Evolutionary conservation across 2,113 vertebrate genomes (phyloP).

Genomic region (Heterotis niloticus): DNA sequence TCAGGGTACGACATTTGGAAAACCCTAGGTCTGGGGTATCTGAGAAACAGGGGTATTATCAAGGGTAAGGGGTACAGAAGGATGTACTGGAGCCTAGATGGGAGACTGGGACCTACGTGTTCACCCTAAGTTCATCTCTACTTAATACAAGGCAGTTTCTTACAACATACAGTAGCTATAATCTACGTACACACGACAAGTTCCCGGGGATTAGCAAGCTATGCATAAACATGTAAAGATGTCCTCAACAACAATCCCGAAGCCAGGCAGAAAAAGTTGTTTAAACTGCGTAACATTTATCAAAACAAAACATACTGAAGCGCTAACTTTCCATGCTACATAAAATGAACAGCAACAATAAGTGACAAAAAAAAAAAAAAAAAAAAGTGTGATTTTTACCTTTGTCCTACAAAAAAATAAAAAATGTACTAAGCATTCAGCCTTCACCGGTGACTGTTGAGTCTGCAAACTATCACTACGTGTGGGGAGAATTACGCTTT

Average conservation of each 20-base stretch:
- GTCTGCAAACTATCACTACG: neutral
- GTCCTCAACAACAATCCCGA: neutral
- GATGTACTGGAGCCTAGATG: neutral
- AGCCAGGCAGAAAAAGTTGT: neutral
- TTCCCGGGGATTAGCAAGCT: no score
- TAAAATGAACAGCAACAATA: neutral
- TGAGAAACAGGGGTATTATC: no score
- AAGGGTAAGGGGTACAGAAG: neutral
- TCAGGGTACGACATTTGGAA: neutral
- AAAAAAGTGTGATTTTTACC: neutral
- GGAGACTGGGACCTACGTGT: neutral
- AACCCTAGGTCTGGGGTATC: neutral
- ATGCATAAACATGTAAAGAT: neutral
- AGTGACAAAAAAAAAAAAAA: neutral
- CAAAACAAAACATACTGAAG: neutral
- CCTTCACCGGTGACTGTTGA: neutral
- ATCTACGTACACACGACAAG: no score
- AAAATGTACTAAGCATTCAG: neutral
- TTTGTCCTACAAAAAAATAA: neutral
- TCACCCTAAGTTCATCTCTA: neutral
- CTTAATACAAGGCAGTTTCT: neutral
- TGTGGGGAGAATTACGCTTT: neutral
- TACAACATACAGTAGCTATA: no score
- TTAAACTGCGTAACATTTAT: no score
- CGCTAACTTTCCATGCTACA: neutral